Base-by-base conservation (phyloP, 2,888 invertebrate species). In the Pollenia griseotomentosa region DNA sequence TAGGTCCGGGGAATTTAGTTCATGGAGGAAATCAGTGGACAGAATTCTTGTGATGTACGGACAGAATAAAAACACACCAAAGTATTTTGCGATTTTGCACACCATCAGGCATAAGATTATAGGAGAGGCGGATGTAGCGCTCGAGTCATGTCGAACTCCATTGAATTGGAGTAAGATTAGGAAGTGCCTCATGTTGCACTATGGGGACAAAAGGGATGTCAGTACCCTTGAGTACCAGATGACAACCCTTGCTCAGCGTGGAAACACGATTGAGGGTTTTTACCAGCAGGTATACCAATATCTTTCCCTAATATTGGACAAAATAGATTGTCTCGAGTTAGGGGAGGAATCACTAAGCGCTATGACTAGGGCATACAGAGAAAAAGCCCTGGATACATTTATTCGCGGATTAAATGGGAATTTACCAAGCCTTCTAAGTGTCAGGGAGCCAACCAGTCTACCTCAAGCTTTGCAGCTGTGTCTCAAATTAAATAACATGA, bases 331-430 rank as follows among this genome's bases (percentile, higher is more conserved):
- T 46, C 83, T 88, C 77, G 82, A 89, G 12, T 63, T 89, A 23
- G 44, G 80, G 14, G 33, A 55, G 5, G 88, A 88, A 42, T 66
- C 86, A 23, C 23, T 85, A 65, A 42, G 19, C 0, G 53, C 79
- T 14, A 57, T 87, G 23, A 84, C 83, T 1, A 44, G 80, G 16
- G 75, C 75, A 0, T 89, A 88, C 48, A 80, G 88, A 46, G 88
- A 88, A 16, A 88, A 88, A 51, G 88, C 89, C 16, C 79, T 88
- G 10, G 87, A 89, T 33, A 88, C 82, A 0, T 89, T 88, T 68
- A 68, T 88, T 16, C 55, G 88, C 16, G 88, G 89, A 16, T 55
- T 89, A 23, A 87, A 79, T 42, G 86, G 89, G 5, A 84, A 88
- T 23, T 66, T 89, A 33, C 86, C 88, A 14, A 79, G 88, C 42